Percentiles rank a stretch among this genome's conserved stretches.
Conservation (phyloP, 2,888 invertebrate species). For the Rutpela maculata region DNA sequence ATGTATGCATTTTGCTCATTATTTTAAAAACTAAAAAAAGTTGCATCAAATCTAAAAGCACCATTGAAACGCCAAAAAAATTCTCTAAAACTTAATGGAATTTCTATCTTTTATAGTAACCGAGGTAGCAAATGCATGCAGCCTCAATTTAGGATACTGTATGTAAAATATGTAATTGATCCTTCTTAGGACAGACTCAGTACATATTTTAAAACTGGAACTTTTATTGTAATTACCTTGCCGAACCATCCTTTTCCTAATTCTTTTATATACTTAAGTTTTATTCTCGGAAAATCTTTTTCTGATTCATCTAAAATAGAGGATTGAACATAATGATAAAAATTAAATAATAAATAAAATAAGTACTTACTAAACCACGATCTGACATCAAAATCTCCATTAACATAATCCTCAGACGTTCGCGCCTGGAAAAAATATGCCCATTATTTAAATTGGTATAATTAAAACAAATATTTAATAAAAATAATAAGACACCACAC, state of each 20-base stretch:
- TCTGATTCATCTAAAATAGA: conserved; percentile 73
- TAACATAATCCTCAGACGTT: conserved; percentile 68
- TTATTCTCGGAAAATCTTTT: conserved; percentile 83
- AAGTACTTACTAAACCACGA: conserved; percentile 74
- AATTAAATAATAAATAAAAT: conserved; percentile 35
- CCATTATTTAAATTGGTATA: background rate
- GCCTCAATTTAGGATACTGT: too few relatives aligned
- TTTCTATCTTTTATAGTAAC: too few relatives aligned
- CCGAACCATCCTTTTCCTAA: conserved; percentile 92
- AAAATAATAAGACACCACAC: too few relatives aligned
- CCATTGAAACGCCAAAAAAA: too few relatives aligned
- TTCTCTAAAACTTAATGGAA: too few relatives aligned
- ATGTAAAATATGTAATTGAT: too few relatives aligned
- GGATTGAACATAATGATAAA: background rate
- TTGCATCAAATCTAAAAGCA: too few relatives aligned
- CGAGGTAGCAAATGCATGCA: too few relatives aligned
- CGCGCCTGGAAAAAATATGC: conserved; percentile 64
- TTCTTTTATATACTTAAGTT: conserved; percentile 88
- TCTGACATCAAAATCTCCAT: conserved; percentile 71
- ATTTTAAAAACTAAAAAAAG: too few relatives aligned
- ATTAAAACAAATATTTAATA: background rate
- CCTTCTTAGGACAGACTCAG: too few relatives aligned
- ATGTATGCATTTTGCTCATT: too few relatives aligned
- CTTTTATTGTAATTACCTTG: conserved; percentile 72
- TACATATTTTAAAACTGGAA: background rate